A percentile compares a stretch with the other conserved stretches of the same genome.
phyloP scores from a whole-genome alignment of 2,888 invertebrate genomes.

The Anagyrus pseudococci region DNA sequence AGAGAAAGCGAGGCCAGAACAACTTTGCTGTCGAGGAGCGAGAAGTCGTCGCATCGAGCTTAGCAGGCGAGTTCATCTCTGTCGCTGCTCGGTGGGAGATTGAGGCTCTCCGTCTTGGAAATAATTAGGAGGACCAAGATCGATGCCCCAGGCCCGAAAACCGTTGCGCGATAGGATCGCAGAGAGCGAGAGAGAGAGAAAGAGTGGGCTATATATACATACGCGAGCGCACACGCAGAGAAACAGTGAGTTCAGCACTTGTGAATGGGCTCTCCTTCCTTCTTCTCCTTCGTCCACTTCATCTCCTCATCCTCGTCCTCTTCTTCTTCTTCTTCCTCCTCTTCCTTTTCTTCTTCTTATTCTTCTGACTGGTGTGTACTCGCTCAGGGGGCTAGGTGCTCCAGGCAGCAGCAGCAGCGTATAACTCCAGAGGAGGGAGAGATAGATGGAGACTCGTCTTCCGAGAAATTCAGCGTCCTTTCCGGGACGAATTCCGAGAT shows the following conservation, averaged over 20 bases:
- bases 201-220: conserved; percentile 36
- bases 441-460: conserved; percentile 51
- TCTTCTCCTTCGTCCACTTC: conserved; percentile 14
- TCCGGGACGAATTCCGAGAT: conserved; percentile 62
- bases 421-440: too few species aligned
- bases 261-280: conserved; percentile 19
- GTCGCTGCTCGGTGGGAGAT: conserved; percentile 30
- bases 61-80: too few species aligned
- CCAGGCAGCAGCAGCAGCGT: too few species aligned
- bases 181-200: too few species aligned
- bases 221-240: conserved; percentile 58
- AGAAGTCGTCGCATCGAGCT: background rate
- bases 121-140: conserved; percentile 62
- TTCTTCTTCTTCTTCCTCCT: too few species aligned
- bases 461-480: conserved; percentile 61
- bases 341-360: too few species aligned
- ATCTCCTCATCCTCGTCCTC: too few species aligned
- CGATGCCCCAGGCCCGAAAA: conserved; percentile 55
- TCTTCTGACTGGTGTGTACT: too few species aligned
- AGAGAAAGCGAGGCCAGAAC: background rate
- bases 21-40: background rate
- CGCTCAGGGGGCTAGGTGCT: too few species aligned
- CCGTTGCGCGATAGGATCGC: conserved; percentile 54
- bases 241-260: background rate
- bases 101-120: conserved; percentile 53